Percentiles rank a stretch among this genome's conserved stretches.
phyloP scores from a whole-genome alignment of 2,888 invertebrate genomes.

The Ophonus ardosiacus region DNA sequence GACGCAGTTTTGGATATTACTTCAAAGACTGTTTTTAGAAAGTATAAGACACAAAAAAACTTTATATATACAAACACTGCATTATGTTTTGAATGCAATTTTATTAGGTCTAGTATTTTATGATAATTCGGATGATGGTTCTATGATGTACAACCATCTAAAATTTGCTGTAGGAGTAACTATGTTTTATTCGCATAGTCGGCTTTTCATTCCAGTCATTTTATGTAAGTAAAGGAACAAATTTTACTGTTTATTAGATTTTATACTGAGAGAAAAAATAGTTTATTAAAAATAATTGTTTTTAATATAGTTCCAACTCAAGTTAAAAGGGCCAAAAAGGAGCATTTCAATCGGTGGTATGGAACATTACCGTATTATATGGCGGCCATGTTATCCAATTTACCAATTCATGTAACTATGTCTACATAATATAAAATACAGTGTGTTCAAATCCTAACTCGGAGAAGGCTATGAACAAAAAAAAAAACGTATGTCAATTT shows the following conservation, averaged over 20 bases:
- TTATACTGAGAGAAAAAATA: background rate
- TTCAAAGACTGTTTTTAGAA: conserved; percentile 77
- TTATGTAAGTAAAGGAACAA: conserved; percentile 59
- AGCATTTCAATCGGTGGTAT: conserved; percentile 89
- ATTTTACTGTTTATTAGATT: background rate
- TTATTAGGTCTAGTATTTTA: conserved; percentile 62
- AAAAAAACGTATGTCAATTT: no score
- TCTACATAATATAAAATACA: background rate
- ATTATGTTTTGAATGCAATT: conserved; percentile 61
- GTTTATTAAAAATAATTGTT: background rate
- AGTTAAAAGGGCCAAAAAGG: conserved; percentile 84
- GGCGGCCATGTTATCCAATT: conserved; percentile 81
- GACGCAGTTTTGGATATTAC: conserved; percentile 77
- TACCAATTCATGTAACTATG: conserved; percentile 81
- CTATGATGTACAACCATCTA: conserved; percentile 64
- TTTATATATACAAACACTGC: conserved; percentile 72
- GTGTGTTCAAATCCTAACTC: no score
- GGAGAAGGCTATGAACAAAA: no score
- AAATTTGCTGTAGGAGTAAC: conserved; percentile 64
- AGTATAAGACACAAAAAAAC: conserved; percentile 75
- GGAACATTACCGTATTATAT: conserved; percentile 84
- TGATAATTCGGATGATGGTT: conserved; percentile 62
- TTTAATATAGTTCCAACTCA: conserved; percentile 82
- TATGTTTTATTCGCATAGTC: conserved; percentile 63
- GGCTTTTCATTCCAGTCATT: conserved; percentile 63